Percentiles rank a stretch among this genome's conserved stretches.
Conservation (phyloP, 2,113 vertebrate genomes). For the Coracopsis vasa region DNA sequence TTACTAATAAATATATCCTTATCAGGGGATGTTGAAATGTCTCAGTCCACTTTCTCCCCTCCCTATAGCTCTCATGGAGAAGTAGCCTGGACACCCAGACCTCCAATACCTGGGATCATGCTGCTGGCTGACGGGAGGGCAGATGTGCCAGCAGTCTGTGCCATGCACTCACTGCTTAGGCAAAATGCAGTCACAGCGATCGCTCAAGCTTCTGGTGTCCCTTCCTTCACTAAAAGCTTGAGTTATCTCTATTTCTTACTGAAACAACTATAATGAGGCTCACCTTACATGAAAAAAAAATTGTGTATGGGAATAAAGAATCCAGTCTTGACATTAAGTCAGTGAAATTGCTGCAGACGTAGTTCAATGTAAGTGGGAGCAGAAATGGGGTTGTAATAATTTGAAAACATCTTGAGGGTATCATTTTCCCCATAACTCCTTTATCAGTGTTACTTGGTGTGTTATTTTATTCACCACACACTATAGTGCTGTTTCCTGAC, state of each 20-base stretch:
- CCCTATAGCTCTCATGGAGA: background rate
- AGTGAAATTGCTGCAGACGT: background rate
- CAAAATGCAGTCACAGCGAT: background rate
- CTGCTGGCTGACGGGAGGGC: background rate
- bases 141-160: background rate
- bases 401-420: background rate
- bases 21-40: background rate
- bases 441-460: background rate
- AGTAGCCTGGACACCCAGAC: background rate
- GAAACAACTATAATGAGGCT: background rate
- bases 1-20: background rate
- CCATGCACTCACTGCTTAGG: background rate
- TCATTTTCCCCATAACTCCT: background rate
- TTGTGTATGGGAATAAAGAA: background rate
- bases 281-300: background rate
- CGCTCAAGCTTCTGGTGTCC: background rate
- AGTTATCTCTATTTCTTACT: background rate
- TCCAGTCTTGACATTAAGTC: background rate
- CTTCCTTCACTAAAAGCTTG: background rate
- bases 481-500: conserved; percentile 13
- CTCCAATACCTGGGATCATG: background rate
- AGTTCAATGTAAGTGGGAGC: background rate
- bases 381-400: background rate
- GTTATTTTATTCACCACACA: conserved; percentile 28
- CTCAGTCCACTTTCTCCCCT: background rate